A percentile compares a stretch with the other conserved stretches of the same genome.
Evolutionary conservation across 2,797 vertebrate species (phyloP).

Genomic region (Gallinago solitaria): DNA sequence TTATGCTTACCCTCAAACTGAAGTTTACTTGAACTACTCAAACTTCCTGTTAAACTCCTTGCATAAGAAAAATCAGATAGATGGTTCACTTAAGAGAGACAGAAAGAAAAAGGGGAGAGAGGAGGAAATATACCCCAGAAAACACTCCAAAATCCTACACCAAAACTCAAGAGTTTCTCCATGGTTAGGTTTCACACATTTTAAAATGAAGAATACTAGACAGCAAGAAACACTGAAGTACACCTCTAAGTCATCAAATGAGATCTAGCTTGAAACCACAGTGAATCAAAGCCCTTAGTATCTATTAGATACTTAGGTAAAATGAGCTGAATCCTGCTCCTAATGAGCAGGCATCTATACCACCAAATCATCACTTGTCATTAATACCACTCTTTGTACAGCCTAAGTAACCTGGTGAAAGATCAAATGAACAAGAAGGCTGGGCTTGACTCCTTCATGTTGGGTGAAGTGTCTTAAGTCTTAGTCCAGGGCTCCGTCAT

Average conservation of each 20-base stretch:
- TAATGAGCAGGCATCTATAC: background rate
- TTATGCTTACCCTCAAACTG: background rate
- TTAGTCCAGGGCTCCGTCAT: background rate
- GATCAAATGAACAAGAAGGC: background rate
- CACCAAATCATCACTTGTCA: background rate
- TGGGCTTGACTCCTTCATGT: background rate
- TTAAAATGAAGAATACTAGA: background rate
- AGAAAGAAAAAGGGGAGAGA: background rate
- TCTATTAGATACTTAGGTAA: background rate
- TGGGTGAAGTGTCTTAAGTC: background rate
- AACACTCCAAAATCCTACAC: background rate
- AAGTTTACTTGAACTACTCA: background rate
- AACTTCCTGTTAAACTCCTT: background rate
- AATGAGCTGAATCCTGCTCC: background rate
- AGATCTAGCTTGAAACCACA: background rate
- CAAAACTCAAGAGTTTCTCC: background rate
- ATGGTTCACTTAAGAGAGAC: background rate
- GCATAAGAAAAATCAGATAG: background rate
- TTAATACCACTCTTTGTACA: background rate
- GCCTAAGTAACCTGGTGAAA: background rate
- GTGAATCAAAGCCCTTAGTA: background rate
- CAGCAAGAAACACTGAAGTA: background rate
- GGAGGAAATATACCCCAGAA: background rate
- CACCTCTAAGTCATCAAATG: background rate
- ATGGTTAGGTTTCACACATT: background rate